Conservation (phyloP, 2,113 vertebrate species). For the Atherinomorus stipes region DNA sequence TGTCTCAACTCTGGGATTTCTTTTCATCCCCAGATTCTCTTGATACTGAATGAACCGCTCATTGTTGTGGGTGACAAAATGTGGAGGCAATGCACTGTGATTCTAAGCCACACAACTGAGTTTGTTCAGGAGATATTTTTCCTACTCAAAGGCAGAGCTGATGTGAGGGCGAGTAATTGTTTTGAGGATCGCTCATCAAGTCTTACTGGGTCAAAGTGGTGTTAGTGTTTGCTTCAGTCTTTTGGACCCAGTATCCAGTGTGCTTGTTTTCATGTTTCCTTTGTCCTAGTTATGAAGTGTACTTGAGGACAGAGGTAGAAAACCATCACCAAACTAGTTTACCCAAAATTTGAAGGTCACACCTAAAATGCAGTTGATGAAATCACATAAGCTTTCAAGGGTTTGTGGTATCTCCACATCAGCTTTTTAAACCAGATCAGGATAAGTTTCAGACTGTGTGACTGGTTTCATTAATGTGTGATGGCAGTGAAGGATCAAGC, state of each 20-base stretch:
- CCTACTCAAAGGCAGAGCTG: neutral
- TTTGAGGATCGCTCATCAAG: conserved; percentile 9
- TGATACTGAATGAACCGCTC: conserved; percentile 22
- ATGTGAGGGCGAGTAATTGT: no score
- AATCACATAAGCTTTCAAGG: neutral
- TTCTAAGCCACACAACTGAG: neutral
- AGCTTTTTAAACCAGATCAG: conserved; percentile 4
- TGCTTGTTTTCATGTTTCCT: conserved; percentile 16
- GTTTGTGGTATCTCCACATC: conserved; percentile 2
- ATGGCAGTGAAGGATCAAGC: conserved; percentile 43
- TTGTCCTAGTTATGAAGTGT: conserved; percentile 21
- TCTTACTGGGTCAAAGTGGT: conserved; percentile 31
- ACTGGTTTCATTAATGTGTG: conserved; percentile 32
- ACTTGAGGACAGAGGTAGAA: neutral
- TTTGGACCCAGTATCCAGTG: conserved; percentile 13
- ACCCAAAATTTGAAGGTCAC: conserved; percentile 27
- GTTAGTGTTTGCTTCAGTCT: conserved; percentile 3
- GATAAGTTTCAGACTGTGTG: neutral
- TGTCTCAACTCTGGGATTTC: conserved; percentile 27
- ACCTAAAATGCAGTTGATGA: neutral
- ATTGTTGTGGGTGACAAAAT: conserved; percentile 22
- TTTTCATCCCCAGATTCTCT: conserved; percentile 50
- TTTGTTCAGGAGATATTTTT: neutral
- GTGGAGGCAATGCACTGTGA: neutral
- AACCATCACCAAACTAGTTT: conserved; percentile 4